These are phyloP conservation scores for Pipra filicauda DNA, from an alignment of 2,113 vertebrate genomes.

Conservation along the genomic window DNA sequence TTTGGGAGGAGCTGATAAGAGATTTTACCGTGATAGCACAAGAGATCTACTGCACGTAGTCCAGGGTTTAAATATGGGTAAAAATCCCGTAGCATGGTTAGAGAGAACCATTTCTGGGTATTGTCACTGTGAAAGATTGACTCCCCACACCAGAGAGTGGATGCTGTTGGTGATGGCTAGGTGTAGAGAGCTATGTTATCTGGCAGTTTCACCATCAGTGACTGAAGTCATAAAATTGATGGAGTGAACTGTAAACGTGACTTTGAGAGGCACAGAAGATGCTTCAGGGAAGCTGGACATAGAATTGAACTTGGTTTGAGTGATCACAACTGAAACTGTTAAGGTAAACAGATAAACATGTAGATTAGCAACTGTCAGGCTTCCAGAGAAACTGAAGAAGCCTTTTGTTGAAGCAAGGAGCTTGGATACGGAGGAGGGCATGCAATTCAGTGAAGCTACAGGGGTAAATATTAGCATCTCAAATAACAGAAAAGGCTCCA, in stretches of 20 bases:
- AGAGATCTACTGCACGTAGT: background rate
- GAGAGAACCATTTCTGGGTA: background rate
- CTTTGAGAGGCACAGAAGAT: background rate
- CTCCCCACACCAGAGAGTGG: background rate
- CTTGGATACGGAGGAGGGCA: background rate
- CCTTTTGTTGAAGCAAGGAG: background rate
- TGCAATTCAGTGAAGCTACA: background rate
- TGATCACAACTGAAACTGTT: background rate
- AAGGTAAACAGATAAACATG: background rate
- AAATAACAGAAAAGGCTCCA: slow-evolving; percentile 38
- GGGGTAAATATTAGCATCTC: slow-evolving; percentile 54
- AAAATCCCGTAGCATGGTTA: background rate
- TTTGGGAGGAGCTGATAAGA: slow-evolving; percentile 40
- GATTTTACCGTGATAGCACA: slow-evolving; percentile 11
- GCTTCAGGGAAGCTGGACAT: background rate
- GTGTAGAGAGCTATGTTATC: background rate
- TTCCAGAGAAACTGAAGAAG: background rate
- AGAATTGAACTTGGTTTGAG: background rate
- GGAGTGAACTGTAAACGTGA: background rate
- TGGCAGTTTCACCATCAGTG: background rate
- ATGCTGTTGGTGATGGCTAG: background rate
- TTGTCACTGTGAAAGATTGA: background rate
- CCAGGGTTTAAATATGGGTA: slow-evolving; percentile 30
- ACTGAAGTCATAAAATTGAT: background rate
- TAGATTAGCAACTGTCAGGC: background rate